Evolutionary conservation across 2,113 vertebrate species (phyloP).

Genomic region (Odocoileus virginianus): DNA sequence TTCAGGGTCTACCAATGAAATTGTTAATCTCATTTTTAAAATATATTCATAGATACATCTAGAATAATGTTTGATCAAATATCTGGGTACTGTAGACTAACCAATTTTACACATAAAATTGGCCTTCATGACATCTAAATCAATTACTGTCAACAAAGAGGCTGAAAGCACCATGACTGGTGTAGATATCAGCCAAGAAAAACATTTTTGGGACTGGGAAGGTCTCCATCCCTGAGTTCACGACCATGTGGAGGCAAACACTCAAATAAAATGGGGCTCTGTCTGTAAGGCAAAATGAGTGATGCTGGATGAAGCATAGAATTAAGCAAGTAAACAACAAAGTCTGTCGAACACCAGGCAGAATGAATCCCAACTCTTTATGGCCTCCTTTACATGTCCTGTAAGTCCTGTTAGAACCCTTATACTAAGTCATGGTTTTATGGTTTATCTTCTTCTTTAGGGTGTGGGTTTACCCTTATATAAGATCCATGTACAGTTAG

Average conservation of each 20-base stretch:
- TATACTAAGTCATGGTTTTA: not conserved
- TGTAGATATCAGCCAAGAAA: not conserved
- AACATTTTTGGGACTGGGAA: not conserved
- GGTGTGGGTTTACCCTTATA: not conserved
- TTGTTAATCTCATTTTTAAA: not conserved
- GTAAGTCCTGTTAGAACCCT: not conserved
- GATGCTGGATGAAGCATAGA: not conserved
- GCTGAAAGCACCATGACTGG: not conserved
- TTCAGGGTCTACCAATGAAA: not conserved
- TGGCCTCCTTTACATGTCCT: not conserved
- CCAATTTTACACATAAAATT: not conserved
- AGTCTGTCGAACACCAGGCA: not conserved
- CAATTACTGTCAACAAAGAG: not conserved
- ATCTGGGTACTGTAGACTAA: not conserved
- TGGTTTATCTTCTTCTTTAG: not conserved
- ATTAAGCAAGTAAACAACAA: not conserved
- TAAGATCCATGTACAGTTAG: not conserved
- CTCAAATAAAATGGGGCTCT: not conserved
- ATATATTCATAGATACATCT: not conserved
- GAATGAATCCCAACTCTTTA: not conserved
- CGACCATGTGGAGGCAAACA: not conserved
- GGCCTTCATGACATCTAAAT: not conserved
- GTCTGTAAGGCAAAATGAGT: not conserved
- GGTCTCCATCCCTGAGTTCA: not conserved
- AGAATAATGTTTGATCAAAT: not conserved